Base-by-base conservation (phyloP, 2,888 invertebrate species). In the Ichneumoninae sp. region DNA sequence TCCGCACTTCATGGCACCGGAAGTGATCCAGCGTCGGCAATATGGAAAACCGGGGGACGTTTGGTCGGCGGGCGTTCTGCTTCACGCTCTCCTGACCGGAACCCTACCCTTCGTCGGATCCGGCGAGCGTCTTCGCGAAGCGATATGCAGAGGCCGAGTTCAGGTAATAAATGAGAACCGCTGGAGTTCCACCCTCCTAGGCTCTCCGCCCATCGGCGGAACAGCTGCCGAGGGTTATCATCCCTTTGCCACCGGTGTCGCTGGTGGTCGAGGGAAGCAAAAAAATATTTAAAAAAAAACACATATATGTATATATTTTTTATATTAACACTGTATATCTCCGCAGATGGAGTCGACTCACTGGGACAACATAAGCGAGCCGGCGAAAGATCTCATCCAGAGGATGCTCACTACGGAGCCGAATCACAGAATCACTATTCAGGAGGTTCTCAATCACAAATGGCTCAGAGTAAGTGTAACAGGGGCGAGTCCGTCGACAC, bases 1-100 rank as follows among this genome's bases (percentile, higher is more conserved):
- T 81, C 98, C 99, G 16, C 98, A 98, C 94, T 99, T 98, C 94
- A 99, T 99, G 98, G 98, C 99, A 1, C 99, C 99, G 0, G 99
- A 99, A 95, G 98, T 99, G 87, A 97, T 99, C 26, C 96, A 98
- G 85, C 96, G 98, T 91, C 96, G 98, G 94, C 96, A 98, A 89
- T 98, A 98, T 94, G 97, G 98, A 52, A 99, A 99, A 93, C 97
- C 98, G 0, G 98, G 98, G 87, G 99, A 99, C 94, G 98, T 99
- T 83, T 99, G 99, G 99, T 98, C 98, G 47, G 98, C 98, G 40
- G 99, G 99, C 10, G 98, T 99, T 76, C 95, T 99, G 90, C 95
- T 99, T 65, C 99, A 99, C 94, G 97, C 99, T 22, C 95, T 99
- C 63, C 95, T 99, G 54, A 98, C 98, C 68, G 99, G 99, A 5